Percentiles rank a stretch among this genome's conserved stretches.
Evolutionary conservation across 2,888 invertebrate species (phyloP).

Genomic region (Himalopsyche japonica): DNA sequence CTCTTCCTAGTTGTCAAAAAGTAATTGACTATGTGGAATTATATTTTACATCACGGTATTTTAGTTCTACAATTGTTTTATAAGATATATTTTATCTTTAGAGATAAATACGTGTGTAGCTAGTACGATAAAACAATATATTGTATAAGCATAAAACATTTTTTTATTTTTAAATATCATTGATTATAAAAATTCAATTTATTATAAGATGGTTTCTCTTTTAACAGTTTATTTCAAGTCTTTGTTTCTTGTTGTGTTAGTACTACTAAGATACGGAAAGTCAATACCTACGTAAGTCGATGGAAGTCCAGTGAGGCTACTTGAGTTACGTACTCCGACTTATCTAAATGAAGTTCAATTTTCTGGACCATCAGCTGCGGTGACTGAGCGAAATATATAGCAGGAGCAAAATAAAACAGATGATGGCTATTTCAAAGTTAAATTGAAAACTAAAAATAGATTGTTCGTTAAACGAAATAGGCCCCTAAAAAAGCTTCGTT

Average conservation of each 20-base stretch:
- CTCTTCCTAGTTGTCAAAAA: too few species aligned
- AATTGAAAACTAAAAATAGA: neutral
- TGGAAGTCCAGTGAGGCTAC: constrained; percentile 1
- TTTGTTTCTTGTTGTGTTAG: neutral
- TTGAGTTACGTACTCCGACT: constrained; percentile 26
- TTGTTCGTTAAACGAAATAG: neutral
- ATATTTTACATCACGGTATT: too few species aligned
- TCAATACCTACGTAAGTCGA: neutral
- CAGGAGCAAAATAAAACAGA: neutral
- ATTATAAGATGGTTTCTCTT: neutral
- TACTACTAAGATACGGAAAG: neutral
- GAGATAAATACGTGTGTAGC: too few species aligned
- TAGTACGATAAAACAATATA: too few species aligned
- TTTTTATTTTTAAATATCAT: neutral
- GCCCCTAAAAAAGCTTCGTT: neutral
- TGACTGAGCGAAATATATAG: neutral
- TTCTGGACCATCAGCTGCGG: constrained; percentile 28
- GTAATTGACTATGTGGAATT: too few species aligned
- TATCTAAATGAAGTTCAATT: constrained; percentile 36
- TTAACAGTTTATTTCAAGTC: neutral
- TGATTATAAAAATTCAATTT: neutral
- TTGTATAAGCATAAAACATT: too few species aligned
- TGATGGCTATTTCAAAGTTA: neutral
- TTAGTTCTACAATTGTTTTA: too few species aligned
- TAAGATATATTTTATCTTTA: too few species aligned